phyloP scores from a whole-genome alignment of 2,888 invertebrate genomes.

The Conchocele bisecta region DNA sequence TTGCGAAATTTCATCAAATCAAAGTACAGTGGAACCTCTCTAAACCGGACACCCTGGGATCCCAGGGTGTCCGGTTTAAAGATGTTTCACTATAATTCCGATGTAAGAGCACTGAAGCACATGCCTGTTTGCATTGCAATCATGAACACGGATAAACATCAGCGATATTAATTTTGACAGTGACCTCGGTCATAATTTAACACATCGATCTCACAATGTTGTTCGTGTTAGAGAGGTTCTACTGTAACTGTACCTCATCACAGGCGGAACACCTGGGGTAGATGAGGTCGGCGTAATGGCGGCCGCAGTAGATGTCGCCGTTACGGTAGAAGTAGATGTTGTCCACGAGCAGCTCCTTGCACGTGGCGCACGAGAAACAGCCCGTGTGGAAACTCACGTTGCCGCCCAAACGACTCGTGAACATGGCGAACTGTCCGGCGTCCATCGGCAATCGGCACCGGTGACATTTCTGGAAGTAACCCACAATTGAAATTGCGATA shows the following conservation, averaged over 20 bases:
- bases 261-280: constrained; percentile 75
- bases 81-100: neutral
- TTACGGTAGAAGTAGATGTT: constrained; percentile 74
- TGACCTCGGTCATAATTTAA: no score
- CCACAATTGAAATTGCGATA: no score
- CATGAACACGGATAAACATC: no score
- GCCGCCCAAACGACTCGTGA: constrained; percentile 63
- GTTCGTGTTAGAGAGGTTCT: neutral
- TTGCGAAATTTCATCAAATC: no score
- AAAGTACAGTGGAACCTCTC: no score
- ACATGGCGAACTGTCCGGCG: constrained; percentile 66
- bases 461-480: constrained; percentile 72
- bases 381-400: constrained; percentile 74
- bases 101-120: no score
- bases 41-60: no score
- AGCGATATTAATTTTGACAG: no score
- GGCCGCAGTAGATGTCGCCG: constrained; percentile 73
- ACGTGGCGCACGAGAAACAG: constrained; percentile 74
- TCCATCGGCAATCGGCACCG: constrained; percentile 69
- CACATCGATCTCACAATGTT: no score
- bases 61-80: neutral
- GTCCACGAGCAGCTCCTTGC: constrained; percentile 74
- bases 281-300: constrained; percentile 73
- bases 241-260: constrained; percentile 67
- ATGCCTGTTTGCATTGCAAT: no score